phyloP scores from a whole-genome alignment of 35 echinoderm and acorn worm genomes.

The Lytechinus pictus region DNA sequence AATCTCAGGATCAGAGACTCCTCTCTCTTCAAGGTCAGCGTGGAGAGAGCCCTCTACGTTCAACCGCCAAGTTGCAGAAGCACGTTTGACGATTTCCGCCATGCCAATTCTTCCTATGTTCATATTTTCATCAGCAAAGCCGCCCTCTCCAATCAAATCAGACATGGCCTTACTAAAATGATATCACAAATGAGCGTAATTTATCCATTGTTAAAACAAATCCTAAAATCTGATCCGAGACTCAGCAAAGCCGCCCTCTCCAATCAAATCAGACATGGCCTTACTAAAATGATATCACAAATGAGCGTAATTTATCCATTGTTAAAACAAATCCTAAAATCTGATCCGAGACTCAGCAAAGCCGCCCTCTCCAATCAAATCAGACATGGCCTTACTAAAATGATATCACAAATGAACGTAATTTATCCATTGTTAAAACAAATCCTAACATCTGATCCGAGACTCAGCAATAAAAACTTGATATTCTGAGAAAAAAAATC shows the following conservation, averaged over 20 bases:
- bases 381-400: neutral
- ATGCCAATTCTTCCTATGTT: slow-evolving; percentile 63
- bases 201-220: neutral
- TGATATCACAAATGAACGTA: neutral
- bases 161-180: neutral
- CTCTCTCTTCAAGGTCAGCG: slow-evolving; percentile 68
- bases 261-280: slow-evolving; percentile 11
- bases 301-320: neutral
- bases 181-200: neutral
- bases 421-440: neutral
- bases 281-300: neutral
- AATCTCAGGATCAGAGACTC: slow-evolving; percentile 62
- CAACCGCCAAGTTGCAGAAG: slow-evolving; percentile 59
- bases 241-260: slow-evolving; percentile 67
- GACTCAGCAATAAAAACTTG: neutral
- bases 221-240: neutral
- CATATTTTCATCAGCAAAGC: slow-evolving; percentile 63
- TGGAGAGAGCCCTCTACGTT: slow-evolving; percentile 79
- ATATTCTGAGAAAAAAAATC: neutral
- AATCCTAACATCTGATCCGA: neutral
- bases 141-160: slow-evolving; percentile 52
- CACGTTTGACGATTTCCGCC: slow-evolving; percentile 2
- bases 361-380: slow-evolving; percentile 57
- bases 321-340: neutral
- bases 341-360: slow-evolving; percentile 50